Evolutionary conservation across 2,797 vertebrate genomes (phyloP).

Genomic region (Spinus olivaceus): DNA sequence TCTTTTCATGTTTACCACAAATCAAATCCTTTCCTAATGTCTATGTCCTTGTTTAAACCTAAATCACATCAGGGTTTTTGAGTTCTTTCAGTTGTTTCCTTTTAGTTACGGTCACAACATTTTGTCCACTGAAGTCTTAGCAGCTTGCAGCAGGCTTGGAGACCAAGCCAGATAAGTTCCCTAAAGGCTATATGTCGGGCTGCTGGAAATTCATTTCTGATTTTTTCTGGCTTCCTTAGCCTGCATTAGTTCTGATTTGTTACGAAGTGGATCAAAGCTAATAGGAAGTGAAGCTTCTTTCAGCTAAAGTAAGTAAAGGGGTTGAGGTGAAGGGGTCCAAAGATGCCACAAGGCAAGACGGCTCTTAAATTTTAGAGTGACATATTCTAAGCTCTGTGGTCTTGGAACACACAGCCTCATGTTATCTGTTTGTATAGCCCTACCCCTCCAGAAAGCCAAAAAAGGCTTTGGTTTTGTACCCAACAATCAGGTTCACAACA

Average conservation of each 20-base stretch:
- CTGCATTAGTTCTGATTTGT: constrained; percentile 56
- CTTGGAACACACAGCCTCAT: neutral
- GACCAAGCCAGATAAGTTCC: constrained; percentile 26
- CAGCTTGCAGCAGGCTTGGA: constrained; percentile 39
- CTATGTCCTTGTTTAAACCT: constrained; percentile 48
- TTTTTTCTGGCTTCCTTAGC: constrained; percentile 54
- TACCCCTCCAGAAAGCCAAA: neutral
- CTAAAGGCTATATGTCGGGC: constrained; percentile 28
- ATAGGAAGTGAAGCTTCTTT: constrained; percentile 65
- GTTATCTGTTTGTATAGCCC: neutral
- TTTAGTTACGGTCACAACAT: constrained; percentile 35
- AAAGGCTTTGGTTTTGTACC: neutral
- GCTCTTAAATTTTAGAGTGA: neutral
- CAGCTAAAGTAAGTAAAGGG: constrained; percentile 39
- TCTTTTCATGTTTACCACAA: constrained; percentile 35
- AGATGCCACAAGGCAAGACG: neutral
- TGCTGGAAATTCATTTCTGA: constrained; percentile 48
- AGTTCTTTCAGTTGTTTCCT: neutral
- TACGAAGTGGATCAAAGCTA: constrained; percentile 54
- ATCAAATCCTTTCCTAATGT: constrained; percentile 47
- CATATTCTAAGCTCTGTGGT: neutral
- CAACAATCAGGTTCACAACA: neutral
- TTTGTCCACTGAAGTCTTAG: constrained; percentile 42
- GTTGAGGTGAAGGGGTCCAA: constrained; percentile 5
- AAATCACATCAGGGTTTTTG: constrained; percentile 1